Percentiles rank a stretch among this genome's conserved stretches.
Conservation (phyloP, 1,140 invertebrate genomes). For the Pseudoatta argentina region DNA sequence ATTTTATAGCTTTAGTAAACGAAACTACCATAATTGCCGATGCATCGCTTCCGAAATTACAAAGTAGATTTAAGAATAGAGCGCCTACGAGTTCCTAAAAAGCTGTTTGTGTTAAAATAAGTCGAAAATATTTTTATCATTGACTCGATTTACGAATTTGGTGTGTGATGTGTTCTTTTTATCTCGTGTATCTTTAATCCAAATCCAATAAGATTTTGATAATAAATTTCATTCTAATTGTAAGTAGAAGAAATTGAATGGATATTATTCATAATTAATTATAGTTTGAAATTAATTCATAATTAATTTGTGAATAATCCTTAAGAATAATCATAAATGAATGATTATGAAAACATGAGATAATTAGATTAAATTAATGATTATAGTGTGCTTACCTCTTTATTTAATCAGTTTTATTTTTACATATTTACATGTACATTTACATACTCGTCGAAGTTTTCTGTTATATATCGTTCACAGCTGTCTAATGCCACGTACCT, state of each 20-base stretch:
- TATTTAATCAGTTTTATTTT: conserved; percentile 33
- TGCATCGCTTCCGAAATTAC: conserved; percentile 32
- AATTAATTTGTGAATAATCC: conserved; percentile 8
- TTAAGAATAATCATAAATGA: conserved; percentile 18
- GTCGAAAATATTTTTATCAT: conserved; percentile 29
- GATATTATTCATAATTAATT: background rate
- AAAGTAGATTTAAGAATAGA: conserved; percentile 59
- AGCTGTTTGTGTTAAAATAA: conserved; percentile 32
- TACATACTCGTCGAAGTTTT: background rate
- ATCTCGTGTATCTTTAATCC: conserved; percentile 15
- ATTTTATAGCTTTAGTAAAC: conserved; percentile 47
- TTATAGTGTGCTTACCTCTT: conserved; percentile 19
- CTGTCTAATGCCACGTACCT: background rate
- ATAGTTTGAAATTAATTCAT: background rate
- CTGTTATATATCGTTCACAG: conserved; percentile 11
- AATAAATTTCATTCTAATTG: background rate
- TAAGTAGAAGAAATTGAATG: background rate
- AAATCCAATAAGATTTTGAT: background rate
- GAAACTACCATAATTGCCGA: conserved; percentile 19
- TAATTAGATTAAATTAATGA: conserved; percentile 17
- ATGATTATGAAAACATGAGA: background rate
- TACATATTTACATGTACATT: conserved; percentile 6
- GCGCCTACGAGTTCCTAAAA: conserved; percentile 70
- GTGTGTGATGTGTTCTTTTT: conserved; percentile 22
- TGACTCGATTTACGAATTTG: conserved; percentile 5